These are phyloP conservation scores for Drosophila tropicalis DNA, from an alignment of 1,140 invertebrate genomes.

Conservation along the genomic window DNA sequence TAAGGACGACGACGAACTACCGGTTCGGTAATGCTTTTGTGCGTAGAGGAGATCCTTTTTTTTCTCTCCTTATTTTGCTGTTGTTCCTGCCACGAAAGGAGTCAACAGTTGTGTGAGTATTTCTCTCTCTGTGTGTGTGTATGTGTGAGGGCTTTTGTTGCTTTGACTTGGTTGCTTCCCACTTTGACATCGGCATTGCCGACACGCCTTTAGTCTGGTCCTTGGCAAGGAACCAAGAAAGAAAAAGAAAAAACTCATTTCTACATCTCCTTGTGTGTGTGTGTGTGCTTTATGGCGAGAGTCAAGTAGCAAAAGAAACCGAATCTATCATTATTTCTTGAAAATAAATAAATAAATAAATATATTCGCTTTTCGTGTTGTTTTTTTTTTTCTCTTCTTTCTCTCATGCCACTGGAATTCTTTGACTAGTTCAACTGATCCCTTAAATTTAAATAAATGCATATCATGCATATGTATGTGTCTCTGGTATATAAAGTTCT, in stretches of 20 bases:
- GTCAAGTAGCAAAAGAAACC: constrained; percentile 37
- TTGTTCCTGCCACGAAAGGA: constrained; percentile 40
- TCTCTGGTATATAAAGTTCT: not conserved
- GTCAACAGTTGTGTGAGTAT: constrained; percentile 52
- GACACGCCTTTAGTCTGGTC: constrained; percentile 38
- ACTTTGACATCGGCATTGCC: constrained; percentile 65
- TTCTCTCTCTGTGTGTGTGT: constrained; percentile 41
- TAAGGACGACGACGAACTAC: constrained; percentile 49
- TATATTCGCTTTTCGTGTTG: not conserved
- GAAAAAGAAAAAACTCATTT: not conserved
- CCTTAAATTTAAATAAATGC: not conserved
- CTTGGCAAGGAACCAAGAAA: not conserved
- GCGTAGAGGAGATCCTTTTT: constrained; percentile 40
- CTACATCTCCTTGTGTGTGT: not conserved
- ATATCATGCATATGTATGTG: not conserved
- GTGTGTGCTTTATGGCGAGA: constrained; percentile 34
- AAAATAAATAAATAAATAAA: constrained; percentile 37
- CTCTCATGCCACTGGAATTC: constrained; percentile 3
- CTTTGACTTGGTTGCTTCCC: constrained; percentile 81
- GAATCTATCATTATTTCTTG: constrained; percentile 35
- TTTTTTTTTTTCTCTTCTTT: not conserved
- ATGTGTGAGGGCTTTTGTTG: constrained; percentile 41
- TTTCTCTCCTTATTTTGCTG: constrained; percentile 28
- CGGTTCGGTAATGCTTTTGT: constrained; percentile 47
- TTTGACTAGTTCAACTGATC: constrained; percentile 28